phyloP scores from a whole-genome alignment of 1,140 invertebrate species.

The Drosophila bifasciata region DNA sequence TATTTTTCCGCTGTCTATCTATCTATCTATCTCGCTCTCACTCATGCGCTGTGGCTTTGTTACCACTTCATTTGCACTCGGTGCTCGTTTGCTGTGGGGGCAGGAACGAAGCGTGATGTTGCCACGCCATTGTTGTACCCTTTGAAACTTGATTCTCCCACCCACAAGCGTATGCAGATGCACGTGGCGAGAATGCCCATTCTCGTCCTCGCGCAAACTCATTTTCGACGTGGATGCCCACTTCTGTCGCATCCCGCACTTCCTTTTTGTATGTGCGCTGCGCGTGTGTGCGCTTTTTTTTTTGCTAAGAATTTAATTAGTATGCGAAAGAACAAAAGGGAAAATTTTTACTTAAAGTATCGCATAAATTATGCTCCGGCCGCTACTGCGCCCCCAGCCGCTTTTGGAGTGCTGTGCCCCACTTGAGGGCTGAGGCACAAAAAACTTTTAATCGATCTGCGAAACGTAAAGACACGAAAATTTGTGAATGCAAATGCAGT shows the following conservation, averaged over 20 bases:
- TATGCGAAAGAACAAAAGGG: slow-evolving; percentile 38
- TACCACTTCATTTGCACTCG: slow-evolving; percentile 63
- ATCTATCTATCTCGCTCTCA: too few relatives aligned
- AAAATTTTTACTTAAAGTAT: slow-evolving; percentile 8
- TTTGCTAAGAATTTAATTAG: slow-evolving; percentile 65
- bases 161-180: slow-evolving; percentile 4
- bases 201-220: slow-evolving; percentile 10
- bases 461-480: slow-evolving; percentile 43
- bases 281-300: slow-evolving; percentile 15
- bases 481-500: slow-evolving; percentile 35
- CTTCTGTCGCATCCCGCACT: too few relatives aligned
- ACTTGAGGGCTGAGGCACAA: slow-evolving; percentile 59
- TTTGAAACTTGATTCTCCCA: slow-evolving; percentile 29
- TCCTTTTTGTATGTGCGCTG: slow-evolving; percentile 22
- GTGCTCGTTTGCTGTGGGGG: slow-evolving; percentile 6
- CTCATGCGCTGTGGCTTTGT: slow-evolving; percentile 16
- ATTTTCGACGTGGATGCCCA: slow-evolving; percentile 55
- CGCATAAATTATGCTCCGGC: slow-evolving; percentile 14
- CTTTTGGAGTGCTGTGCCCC: slow-evolving; percentile 36
- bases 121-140: slow-evolving; percentile 5
- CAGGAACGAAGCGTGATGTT: neutral
- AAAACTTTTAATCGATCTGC: slow-evolving; percentile 63
- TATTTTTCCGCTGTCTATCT: too few relatives aligned
- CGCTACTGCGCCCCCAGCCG: slow-evolving; percentile 1
- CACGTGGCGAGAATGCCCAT: slow-evolving; percentile 17